Evolutionary conservation across 1,140 invertebrate species (phyloP).

Genomic region (Harpegnathos saltator): DNA sequence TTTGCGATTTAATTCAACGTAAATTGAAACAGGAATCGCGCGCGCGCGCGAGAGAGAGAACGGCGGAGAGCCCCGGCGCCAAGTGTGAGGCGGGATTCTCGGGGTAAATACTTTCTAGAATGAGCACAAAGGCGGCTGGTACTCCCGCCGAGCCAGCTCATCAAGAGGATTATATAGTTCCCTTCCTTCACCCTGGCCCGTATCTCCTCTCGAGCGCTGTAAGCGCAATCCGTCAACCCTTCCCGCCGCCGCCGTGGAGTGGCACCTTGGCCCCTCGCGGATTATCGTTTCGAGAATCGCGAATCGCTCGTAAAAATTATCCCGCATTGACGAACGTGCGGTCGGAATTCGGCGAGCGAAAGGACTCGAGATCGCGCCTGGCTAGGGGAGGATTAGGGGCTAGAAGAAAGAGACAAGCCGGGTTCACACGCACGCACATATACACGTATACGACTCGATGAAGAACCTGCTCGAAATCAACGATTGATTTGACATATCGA

Average conservation of each 20-base stretch:
- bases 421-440: no score
- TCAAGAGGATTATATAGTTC: slow-evolving; percentile 66
- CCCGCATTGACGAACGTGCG: slow-evolving; percentile 36
- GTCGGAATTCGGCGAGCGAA: slow-evolving; percentile 23
- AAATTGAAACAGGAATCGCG: slow-evolving; percentile 53
- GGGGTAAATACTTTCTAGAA: slow-evolving; percentile 63
- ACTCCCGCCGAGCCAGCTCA: slow-evolving; percentile 51
- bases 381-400: slow-evolving; percentile 11
- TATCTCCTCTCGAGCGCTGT: slow-evolving; percentile 21
- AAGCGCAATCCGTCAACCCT: slow-evolving; percentile 62
- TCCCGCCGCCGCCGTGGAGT: slow-evolving; percentile 44
- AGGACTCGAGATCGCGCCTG: slow-evolving; percentile 3
- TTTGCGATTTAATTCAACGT: slow-evolving; percentile 57
- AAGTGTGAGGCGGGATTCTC: slow-evolving; percentile 43
- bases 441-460: no score
- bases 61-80: background rate
- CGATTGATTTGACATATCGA: no score
- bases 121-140: slow-evolving; percentile 51
- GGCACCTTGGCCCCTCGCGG: slow-evolving; percentile 11
- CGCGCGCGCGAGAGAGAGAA: no score
- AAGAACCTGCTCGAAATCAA: no score
- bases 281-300: slow-evolving; percentile 59
- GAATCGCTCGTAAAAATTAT: slow-evolving; percentile 59
- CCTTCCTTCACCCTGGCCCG: slow-evolving; percentile 29
- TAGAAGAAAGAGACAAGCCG: background rate